phyloP scores from a whole-genome alignment of 2,888 invertebrate genomes.

The Drosophila phalerata region DNA sequence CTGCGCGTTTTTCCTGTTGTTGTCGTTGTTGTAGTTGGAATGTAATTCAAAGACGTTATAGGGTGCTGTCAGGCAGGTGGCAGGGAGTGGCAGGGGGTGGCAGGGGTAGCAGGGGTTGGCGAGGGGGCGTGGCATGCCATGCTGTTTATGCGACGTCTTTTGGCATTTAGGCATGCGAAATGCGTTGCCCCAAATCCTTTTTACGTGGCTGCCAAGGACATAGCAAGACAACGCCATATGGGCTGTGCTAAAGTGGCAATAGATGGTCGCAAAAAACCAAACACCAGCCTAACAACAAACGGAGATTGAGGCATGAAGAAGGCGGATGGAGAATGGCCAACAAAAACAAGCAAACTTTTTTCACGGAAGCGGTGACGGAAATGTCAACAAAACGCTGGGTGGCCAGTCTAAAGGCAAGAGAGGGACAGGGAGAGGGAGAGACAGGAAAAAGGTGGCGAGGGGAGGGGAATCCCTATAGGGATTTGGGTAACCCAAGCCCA shows the following conservation, averaged over 20 bases:
- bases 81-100: conserved; percentile 51
- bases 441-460: not conserved
- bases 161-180: conserved; percentile 77
- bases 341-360: conserved; percentile 64
- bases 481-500: conserved; percentile 25
- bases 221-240: conserved; percentile 51
- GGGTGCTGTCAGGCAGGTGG: conserved; percentile 18
- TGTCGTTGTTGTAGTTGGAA: conserved; percentile 42
- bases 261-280: conserved; percentile 16
- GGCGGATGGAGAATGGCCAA: conserved; percentile 21
- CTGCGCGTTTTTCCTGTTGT: conserved; percentile 61
- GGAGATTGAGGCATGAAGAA: conserved; percentile 34
- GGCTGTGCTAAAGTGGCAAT: conserved; percentile 39
- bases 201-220: conserved; percentile 74
- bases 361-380: conserved; percentile 70
- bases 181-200: conserved; percentile 78
- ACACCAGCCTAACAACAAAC: not conserved
- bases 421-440: not conserved
- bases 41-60: conserved; percentile 70
- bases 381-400: conserved; percentile 75
- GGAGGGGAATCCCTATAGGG: conserved; percentile 22
- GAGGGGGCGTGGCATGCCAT: conserved; percentile 61
- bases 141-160: conserved; percentile 78
- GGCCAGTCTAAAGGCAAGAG: not conserved
- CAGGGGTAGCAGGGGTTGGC: conserved; percentile 45